Conservation (phyloP, 2,797 vertebrate species). For the Pangasius larnaudii region DNA sequence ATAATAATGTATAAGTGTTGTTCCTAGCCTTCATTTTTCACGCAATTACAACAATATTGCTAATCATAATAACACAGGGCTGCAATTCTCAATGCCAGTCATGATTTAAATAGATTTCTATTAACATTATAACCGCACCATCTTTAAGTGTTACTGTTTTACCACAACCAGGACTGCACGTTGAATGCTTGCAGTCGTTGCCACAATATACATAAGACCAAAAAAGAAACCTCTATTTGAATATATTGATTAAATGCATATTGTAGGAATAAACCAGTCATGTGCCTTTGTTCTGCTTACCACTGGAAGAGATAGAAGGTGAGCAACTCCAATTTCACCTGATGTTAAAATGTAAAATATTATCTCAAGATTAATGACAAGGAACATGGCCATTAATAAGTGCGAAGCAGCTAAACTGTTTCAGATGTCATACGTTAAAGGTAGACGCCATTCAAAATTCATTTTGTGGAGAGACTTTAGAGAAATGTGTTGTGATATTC, state of each 20-base stretch:
- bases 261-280: slow-evolving; percentile 31
- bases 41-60: slow-evolving; percentile 48
- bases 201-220: slow-evolving; percentile 31
- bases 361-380: neutral
- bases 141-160: slow-evolving; percentile 29
- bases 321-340: neutral
- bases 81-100: slow-evolving; percentile 33
- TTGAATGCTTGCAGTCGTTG: slow-evolving; percentile 38
- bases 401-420: neutral
- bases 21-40: slow-evolving; percentile 30
- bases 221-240: slow-evolving; percentile 36
- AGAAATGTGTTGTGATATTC: neutral
- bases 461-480: neutral
- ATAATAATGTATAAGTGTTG: slow-evolving; percentile 15
- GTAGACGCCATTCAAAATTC: neutral
- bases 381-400: slow-evolving; percentile 1
- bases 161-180: slow-evolving; percentile 26
- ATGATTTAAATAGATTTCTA: slow-evolving; percentile 24
- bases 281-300: slow-evolving; percentile 30
- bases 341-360: slow-evolving; percentile 7
- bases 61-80: slow-evolving; percentile 36
- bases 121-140: slow-evolving; percentile 1
- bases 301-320: slow-evolving; percentile 8
- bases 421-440: slow-evolving; percentile 1
- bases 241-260: slow-evolving; percentile 31